A percentile compares a stretch with the other conserved stretches of the same genome.
These are phyloP conservation scores for Ceyx melanurus DNA, from an alignment of 2,113 vertebrate genomes.

Conservation along the genomic window DNA sequence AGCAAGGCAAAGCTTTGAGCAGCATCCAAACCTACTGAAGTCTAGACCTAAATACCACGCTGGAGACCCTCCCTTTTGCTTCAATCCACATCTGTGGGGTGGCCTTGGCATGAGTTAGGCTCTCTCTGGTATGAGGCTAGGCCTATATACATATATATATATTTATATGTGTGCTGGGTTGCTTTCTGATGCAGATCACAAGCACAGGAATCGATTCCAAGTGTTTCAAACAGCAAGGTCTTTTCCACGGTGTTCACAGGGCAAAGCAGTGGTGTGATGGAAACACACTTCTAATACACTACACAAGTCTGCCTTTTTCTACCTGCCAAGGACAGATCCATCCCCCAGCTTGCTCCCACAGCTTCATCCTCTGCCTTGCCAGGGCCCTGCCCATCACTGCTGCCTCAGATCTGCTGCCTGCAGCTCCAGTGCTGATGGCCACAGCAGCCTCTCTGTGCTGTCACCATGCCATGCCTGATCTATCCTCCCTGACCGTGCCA, in stretches of 20 bases:
- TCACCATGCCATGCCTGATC: not conserved
- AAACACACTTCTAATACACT: not conserved
- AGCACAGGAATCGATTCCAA: not conserved
- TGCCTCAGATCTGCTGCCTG: not conserved
- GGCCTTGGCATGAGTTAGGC: not conserved
- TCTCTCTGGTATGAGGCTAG: not conserved
- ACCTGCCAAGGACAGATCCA: not conserved
- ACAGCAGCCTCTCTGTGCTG: not conserved
- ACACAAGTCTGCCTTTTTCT: not conserved
- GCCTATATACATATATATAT: not conserved
- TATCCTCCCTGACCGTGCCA: not conserved
- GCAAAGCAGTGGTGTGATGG: not conserved
- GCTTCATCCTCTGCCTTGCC: not conserved
- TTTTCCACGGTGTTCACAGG: not conserved
- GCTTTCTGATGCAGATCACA: not conserved
- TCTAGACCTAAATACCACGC: not conserved
- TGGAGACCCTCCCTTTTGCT: not conserved
- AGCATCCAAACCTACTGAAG: not conserved
- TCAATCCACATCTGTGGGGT: not conserved
- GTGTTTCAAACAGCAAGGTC: not conserved
- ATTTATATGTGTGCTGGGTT: not conserved
- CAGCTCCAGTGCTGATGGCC: not conserved
- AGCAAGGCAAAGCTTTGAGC: not conserved
- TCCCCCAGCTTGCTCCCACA: not conserved
- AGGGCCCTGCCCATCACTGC: not conserved